A percentile compares a stretch with the other conserved stretches of the same genome.
Conservation (phyloP, 2,888 invertebrate genomes). For the Thera obeliscata region DNA sequence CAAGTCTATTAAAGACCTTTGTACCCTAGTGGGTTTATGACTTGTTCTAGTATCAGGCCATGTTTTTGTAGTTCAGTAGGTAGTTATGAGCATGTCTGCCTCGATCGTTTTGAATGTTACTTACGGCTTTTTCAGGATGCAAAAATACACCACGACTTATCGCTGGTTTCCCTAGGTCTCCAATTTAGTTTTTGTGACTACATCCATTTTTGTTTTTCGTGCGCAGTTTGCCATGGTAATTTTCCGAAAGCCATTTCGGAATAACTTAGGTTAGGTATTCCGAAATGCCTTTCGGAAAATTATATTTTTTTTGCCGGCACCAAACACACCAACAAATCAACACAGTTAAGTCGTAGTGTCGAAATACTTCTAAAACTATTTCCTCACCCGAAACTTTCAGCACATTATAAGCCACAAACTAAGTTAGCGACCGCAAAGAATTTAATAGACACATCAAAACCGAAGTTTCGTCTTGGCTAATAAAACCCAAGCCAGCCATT, state of each 20-base stretch:
- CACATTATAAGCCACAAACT: constrained; percentile 46
- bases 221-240: background rate
- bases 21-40: constrained; percentile 24
- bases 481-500: constrained; percentile 55
- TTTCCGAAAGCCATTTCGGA: too few relatives aligned
- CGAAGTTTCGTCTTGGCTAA: constrained; percentile 55
- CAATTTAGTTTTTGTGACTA: background rate
- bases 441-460: constrained; percentile 70
- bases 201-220: background rate
- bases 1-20: constrained; percentile 39
- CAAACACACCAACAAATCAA: constrained; percentile 41
- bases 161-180: background rate
- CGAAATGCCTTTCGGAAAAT: background rate
- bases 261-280: too few relatives aligned
- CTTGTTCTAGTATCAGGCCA: constrained; percentile 17
- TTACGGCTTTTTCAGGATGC: background rate
- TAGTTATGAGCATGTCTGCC: background rate
- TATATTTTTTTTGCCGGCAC: background rate
- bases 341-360: constrained; percentile 45
- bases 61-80: constrained; percentile 10
- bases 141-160: background rate
- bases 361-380: constrained; percentile 52
- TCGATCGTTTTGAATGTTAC: constrained; percentile 2
- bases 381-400: constrained; percentile 49
- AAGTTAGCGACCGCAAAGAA: constrained; percentile 60